A percentile compares a stretch with the other conserved stretches of the same genome.
Evolutionary conservation across 64 coral and sea anemone genomes (phyloP).

Genomic region (Catalaphyllia jardinei): DNA sequence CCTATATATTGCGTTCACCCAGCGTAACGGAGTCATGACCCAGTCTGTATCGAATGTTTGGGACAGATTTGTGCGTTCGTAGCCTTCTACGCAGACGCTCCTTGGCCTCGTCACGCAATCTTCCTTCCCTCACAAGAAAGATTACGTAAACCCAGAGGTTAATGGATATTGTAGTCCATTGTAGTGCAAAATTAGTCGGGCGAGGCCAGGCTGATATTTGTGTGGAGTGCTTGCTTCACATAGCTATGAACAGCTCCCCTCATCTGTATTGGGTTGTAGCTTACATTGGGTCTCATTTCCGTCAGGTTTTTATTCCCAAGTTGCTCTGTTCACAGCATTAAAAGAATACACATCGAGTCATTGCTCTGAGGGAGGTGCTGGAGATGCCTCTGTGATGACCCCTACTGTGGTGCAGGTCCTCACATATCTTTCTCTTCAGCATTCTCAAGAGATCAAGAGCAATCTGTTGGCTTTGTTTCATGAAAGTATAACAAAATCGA

Average conservation of each 20-base stretch:
- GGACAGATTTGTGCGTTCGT: no score
- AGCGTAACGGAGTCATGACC: no score
- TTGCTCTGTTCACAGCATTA: constrained; percentile 75
- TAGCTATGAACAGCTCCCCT: constrained; percentile 89
- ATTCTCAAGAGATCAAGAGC: constrained; percentile 78
- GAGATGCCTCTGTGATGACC: constrained; percentile 75
- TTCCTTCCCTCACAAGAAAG: no score
- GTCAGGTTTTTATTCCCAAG: constrained; percentile 84
- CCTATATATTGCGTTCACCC: no score
- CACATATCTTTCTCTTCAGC: constrained; percentile 79
- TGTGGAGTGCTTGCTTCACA: constrained; percentile 86
- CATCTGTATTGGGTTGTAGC: constrained; percentile 97
- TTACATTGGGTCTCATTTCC: constrained; percentile 92
- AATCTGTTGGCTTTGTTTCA: constrained; percentile 78
- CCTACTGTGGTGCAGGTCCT: constrained; percentile 84
- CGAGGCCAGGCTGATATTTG: constrained; percentile 83
- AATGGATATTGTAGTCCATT: no score
- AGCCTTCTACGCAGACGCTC: no score
- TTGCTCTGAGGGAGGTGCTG: constrained; percentile 27
- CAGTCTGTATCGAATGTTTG: no score
- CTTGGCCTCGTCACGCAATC: no score
- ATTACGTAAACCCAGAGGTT: no score
- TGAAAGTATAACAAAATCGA: no score
- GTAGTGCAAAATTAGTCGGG: no score
- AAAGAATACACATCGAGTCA: constrained; percentile 72